A percentile compares a stretch with the other conserved stretches of the same genome.
phyloP scores from a whole-genome alignment of 2,113 vertebrate genomes.

The Zingel zingel region DNA sequence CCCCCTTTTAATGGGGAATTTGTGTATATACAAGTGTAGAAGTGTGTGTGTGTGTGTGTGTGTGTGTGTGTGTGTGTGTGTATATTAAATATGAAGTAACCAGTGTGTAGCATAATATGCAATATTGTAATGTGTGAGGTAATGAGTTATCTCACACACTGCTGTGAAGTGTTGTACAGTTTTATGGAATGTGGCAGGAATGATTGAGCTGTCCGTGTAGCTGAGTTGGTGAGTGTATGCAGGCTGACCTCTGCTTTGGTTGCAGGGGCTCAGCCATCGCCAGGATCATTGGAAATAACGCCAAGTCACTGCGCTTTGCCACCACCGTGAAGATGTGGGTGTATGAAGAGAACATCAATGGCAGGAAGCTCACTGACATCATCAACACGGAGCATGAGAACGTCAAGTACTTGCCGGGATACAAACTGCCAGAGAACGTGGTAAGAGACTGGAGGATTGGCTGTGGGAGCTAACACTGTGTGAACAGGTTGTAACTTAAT shows the following conservation, averaged over 20 bases:
- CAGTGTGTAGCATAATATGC: too few relatives aligned
- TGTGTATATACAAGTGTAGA: too few relatives aligned
- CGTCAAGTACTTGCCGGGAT: conserved; percentile 93
- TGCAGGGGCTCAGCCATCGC: conserved; percentile 93
- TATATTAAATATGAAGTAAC: too few relatives aligned
- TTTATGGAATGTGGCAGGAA: too few relatives aligned
- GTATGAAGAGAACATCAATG: conserved; percentile 91
- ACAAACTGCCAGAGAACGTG: conserved; percentile 95
- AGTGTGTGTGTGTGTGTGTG: too few relatives aligned
- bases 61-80: too few relatives aligned
- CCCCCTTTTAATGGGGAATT: too few relatives aligned
- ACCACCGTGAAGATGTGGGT: conserved; percentile 95
- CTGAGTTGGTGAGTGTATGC: not conserved
- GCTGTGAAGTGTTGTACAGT: too few relatives aligned
- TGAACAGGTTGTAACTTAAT: not conserved
- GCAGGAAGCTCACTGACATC: conserved; percentile 92
- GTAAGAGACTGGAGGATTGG: conserved; percentile 76
- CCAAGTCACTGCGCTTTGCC: conserved; percentile 87
- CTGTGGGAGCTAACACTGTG: not conserved
- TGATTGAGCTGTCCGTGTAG: too few relatives aligned
- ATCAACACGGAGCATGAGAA: conserved; percentile 95
- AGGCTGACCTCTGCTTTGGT: conserved; percentile 37
- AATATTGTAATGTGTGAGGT: too few relatives aligned
- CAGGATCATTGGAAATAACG: conserved; percentile 92
- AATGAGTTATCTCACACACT: too few relatives aligned